Conservation (phyloP, 2,888 invertebrate genomes). For the Napeogenes inachia region DNA sequence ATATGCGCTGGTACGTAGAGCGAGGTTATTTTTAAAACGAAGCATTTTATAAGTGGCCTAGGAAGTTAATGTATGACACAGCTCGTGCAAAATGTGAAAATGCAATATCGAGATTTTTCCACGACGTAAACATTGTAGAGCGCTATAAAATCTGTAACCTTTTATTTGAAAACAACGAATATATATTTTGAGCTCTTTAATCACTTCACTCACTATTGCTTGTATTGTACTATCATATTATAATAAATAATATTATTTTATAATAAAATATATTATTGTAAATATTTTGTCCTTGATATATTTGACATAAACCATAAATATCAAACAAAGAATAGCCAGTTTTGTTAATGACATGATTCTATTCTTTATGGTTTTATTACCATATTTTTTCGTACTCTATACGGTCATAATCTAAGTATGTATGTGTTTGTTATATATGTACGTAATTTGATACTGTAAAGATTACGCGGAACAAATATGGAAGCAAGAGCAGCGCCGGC, state of each 20-base stretch:
- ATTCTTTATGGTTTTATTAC: no score
- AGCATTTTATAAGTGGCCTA: constrained; percentile 71
- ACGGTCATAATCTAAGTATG: no score
- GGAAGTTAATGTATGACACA: constrained; percentile 57
- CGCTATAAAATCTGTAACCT: not conserved
- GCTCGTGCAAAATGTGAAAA: constrained; percentile 44
- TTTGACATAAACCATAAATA: no score
- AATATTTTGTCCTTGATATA: no score
- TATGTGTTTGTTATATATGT: no score
- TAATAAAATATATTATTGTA: not conserved
- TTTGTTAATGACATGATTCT: no score
- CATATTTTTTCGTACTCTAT: no score
- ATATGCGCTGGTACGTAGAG: constrained; percentile 36
- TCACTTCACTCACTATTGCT: not conserved
- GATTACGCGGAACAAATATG: constrained; percentile 23
- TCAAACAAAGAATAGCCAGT: no score
- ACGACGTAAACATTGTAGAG: constrained; percentile 22
- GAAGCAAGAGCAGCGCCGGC: constrained; percentile 20
- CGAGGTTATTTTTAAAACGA: constrained; percentile 68
- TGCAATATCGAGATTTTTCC: constrained; percentile 48
- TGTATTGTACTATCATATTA: no score
- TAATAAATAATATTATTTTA: not conserved
- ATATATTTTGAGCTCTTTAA: constrained; percentile 2
- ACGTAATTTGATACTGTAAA: constrained; percentile 20
- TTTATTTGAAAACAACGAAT: not conserved